Evolutionary conservation across 2,888 invertebrate species (phyloP).

Genomic region (Mythimna vitellina): DNA sequence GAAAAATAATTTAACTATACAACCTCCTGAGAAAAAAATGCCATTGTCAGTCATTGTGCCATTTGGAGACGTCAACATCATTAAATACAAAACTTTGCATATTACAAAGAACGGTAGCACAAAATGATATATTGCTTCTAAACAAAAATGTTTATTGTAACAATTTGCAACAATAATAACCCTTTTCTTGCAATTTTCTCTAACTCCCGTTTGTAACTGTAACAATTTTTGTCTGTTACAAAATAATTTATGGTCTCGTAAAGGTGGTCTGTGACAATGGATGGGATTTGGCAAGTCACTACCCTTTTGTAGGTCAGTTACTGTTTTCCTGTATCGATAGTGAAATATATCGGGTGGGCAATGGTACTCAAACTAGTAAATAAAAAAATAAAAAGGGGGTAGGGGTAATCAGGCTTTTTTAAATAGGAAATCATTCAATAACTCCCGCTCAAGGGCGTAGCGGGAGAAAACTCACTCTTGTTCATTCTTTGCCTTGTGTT

Average conservation of each 20-base stretch:
- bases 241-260: conserved; percentile 84
- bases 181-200: conserved; percentile 82
- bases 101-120: conserved; percentile 64
- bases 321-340: conserved; percentile 75
- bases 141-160: conserved; percentile 67
- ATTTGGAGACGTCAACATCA: conserved; percentile 34
- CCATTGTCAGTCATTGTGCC: conserved; percentile 16
- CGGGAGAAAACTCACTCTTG: too few species aligned
- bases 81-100: conserved; percentile 61
- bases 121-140: conserved; percentile 70
- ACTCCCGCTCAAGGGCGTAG: too few species aligned
- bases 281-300: conserved; percentile 85
- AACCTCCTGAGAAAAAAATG: conserved; percentile 21
- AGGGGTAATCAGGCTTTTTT: not conserved
- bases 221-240: conserved; percentile 80
- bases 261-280: conserved; percentile 82
- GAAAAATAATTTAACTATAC: not conserved
- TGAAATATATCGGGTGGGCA: conserved; percentile 69
- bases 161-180: conserved; percentile 74
- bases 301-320: conserved; percentile 86
- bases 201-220: conserved; percentile 83
- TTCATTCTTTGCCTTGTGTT: too few species aligned
- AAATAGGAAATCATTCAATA: too few species aligned
- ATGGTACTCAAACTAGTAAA: conserved; percentile 72
- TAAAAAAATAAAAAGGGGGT: too few species aligned